These are phyloP conservation scores for Homalodisca vitripennis DNA, from an alignment of 1,140 invertebrate species.

Conservation along the genomic window DNA sequence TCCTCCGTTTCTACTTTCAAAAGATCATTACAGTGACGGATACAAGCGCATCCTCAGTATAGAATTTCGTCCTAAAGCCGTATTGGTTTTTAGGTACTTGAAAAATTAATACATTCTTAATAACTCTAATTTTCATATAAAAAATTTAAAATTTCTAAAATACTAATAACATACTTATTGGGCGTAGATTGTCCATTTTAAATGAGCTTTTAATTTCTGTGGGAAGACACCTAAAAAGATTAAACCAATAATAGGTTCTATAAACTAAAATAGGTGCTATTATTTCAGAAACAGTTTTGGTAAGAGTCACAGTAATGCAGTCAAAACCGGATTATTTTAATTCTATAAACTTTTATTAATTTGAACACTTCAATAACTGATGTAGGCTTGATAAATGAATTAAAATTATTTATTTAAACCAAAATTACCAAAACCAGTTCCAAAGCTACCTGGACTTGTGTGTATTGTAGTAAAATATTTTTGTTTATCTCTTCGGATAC, in stretches of 20 bases:
- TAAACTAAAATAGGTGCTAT: constrained; percentile 21
- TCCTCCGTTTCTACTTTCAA: constrained; percentile 5
- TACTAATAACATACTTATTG: constrained; percentile 24
- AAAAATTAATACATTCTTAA: constrained; percentile 22
- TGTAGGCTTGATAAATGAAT: constrained; percentile 8
- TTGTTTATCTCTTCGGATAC: too few relatives aligned
- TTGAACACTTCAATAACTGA: not conserved
- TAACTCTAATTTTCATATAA: constrained; percentile 24
- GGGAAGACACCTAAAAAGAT: constrained; percentile 16
- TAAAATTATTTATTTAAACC: not conserved
- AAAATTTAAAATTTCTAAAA: constrained; percentile 29
- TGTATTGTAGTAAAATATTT: too few relatives aligned
- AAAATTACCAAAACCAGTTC: not conserved
- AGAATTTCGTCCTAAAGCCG: constrained; percentile 27
- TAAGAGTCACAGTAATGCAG: not conserved
- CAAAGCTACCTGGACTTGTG: not conserved
- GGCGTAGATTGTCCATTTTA: constrained; percentile 25
- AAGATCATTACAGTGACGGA: constrained; percentile 13
- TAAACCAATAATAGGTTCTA: constrained; percentile 13
- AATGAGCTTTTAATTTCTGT: constrained; percentile 18
- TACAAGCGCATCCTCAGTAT: constrained; percentile 9
- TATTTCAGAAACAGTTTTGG: not conserved
- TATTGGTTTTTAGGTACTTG: constrained; percentile 11
- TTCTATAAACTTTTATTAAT: constrained; percentile 11
- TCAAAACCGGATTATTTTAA: not conserved